Percentiles rank a stretch among this genome's conserved stretches.
Conservation (phyloP, 2,888 invertebrate genomes). For the Thecocarcelia acutangulata region DNA sequence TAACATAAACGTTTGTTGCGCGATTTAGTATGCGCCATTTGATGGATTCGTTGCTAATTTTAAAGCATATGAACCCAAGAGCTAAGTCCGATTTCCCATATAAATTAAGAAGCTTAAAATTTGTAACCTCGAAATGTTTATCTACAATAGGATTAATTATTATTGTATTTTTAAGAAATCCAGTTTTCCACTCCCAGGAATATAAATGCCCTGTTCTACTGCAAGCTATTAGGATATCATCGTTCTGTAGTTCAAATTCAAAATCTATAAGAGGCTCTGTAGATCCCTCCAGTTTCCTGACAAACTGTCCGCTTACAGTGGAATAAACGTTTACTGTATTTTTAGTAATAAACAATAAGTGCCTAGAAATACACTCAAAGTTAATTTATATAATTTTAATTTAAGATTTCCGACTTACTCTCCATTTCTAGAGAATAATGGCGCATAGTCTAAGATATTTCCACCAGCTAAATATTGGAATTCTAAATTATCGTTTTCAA, state of each 20-base stretch:
- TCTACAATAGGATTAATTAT: slow-evolving; percentile 49
- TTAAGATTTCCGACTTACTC: slow-evolving; percentile 82
- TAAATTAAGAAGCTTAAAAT: slow-evolving; percentile 76
- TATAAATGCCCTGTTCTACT: slow-evolving; percentile 83
- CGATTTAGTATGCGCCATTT: slow-evolving; percentile 75
- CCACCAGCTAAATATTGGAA: slow-evolving; percentile 85
- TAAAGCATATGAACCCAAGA: slow-evolving; percentile 75
- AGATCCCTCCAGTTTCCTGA: slow-evolving; percentile 84
- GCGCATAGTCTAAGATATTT: slow-evolving; percentile 84
- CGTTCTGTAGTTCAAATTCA: slow-evolving; percentile 81
- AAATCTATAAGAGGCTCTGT: slow-evolving; percentile 83
- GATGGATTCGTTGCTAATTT: slow-evolving; percentile 15
- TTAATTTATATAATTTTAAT: neutral
- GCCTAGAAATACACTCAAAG: slow-evolving; percentile 81
- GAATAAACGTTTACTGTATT: slow-evolving; percentile 85
- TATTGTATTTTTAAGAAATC: slow-evolving; percentile 78
- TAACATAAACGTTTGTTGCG: slow-evolving; percentile 43
- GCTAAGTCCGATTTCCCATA: slow-evolving; percentile 72
- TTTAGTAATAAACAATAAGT: slow-evolving; percentile 84
- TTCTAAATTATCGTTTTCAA: slow-evolving; percentile 80
- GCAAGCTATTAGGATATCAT: slow-evolving; percentile 83
- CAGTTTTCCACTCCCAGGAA: slow-evolving; percentile 85
- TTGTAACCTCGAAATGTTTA: slow-evolving; percentile 59
- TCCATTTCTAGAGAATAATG: slow-evolving; percentile 84
- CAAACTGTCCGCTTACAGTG: slow-evolving; percentile 85